Evolutionary conservation across 2,797 vertebrate species (phyloP), one percentile per base, ranked within the genome.

Genomic region (Rhynchonycteris naso): DNA sequence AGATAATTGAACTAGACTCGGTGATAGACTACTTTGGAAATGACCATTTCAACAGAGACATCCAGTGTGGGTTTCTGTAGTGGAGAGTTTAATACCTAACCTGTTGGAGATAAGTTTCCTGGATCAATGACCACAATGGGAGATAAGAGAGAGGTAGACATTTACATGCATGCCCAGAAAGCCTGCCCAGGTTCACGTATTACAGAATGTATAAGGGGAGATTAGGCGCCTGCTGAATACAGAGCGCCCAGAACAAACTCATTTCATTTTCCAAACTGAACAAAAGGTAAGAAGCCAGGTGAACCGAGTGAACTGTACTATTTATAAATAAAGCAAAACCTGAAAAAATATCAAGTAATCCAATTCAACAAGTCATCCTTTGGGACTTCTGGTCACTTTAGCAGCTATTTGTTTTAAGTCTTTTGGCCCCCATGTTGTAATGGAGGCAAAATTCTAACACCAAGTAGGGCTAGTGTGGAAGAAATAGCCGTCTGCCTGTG

Each of bases 11-110:
- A 92, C 75, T 85, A 65, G 74, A 96, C 92, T 95, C 71, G 79
- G 68, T 83, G 97, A 86, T 79, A 61, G 61, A 95, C 80, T 21
- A 91, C 63, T 94, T 96, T 87, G 94, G 96, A 97, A 95, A 97
- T 90, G 8, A 83, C 66, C 89, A 97, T 97, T 95, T 94, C 79
- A 96, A 81, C 90, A 85, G 84, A 96, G 91, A 50, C 76, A 91
- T 94, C 88, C 88, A 91, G 22, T 10, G 1, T 68, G 52, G 76
- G 93, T 81, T 98, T 97, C 92, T 38, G 35, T 92, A 89, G 92
- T 83, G 71, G 83, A 97, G 81, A 30, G 16, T 78, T 93, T 87
- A 96, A 91, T 86, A 68, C n/a, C 56, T 75, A 63, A 66, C 56
- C 61, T 30, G 33, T 59, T 92, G 38, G 92, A 93, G 91, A 79